phyloP scores from a whole-genome alignment of 2,113 vertebrate species.

The Dendrocopos noguchii region DNA sequence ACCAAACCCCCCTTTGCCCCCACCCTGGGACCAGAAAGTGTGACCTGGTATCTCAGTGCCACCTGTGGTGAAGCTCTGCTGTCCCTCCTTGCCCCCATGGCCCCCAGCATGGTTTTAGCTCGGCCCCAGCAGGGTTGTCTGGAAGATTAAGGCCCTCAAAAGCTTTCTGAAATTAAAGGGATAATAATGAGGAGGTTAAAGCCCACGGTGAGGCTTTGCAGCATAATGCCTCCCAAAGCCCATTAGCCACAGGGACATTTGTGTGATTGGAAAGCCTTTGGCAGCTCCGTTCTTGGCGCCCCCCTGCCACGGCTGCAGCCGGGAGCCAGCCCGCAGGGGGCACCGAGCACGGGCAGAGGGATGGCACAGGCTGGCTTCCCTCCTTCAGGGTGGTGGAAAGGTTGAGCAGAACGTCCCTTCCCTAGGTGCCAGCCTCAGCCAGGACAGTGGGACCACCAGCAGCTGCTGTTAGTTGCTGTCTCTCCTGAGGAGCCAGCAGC shows the following conservation, averaged over 20 bases:
- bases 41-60: fast-evolving
- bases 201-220: background rate
- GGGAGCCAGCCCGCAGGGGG: fast-evolving
- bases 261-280: background rate
- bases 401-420: background rate
- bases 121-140: fast-evolving
- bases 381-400: fast-evolving
- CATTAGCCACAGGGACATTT: background rate
- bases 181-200: slow-evolving; percentile 6
- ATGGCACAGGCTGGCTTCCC: background rate
- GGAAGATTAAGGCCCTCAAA: background rate
- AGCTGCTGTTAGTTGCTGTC: background rate
- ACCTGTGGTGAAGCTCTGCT: fast-evolving
- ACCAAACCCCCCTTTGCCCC: background rate
- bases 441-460: fast-evolving
- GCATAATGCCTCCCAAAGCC: slow-evolving; percentile 10
- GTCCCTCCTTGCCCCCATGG: background rate
- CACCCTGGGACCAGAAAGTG: fast-evolving
- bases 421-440: background rate
- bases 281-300: background rate
- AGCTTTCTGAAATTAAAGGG: background rate
- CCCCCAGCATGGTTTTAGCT: fast-evolving
- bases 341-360: fast-evolving
- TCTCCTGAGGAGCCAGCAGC: background rate
- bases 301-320: fast-evolving